Base-by-base conservation (phyloP, 2,113 vertebrate genomes). In the Strigops habroptila region DNA sequence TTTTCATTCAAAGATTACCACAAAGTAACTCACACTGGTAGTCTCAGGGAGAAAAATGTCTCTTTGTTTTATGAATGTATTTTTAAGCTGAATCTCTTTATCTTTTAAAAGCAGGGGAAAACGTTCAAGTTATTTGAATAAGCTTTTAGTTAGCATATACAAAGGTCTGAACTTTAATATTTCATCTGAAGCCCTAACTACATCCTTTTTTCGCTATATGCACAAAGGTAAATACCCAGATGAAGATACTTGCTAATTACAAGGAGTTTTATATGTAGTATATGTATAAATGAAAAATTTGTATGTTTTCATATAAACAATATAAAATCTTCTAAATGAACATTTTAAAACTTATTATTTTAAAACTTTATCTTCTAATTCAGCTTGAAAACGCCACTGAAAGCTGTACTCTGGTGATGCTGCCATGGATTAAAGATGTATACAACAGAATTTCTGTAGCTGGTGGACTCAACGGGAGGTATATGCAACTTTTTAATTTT, bases 1-100 rank as follows among this genome's bases (percentile, higher is more conserved):
- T 96, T 96, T 95, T 96, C 92, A 96, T 95, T 97, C 94, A 95
- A 96, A 95, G 96, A 96, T 97, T 96, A 96, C 95, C 96, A 97
- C 89, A 71, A 82, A 91, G 68, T 93, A 96, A 93, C 52, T 94
- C 69, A 86, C 88, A 96, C 85, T 96, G 96, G 96, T 97, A 97
- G 96, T 96, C 97, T 97, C 97, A 97, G 97, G 97, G 95, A 97
- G 93, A 96, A 95, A 81, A 86, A 30, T 78, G 93, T 96, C 82
- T 88, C 75, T 95, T 97, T 96, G 79, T 97, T 97, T 97, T 96
- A 96, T 97, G 96, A 97, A 97, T 97, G 97, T 97, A 97, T 96
- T 97, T 97, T 96, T 93, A 95, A 97, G 88, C 91, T 91, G 87
- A 97, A 94, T 87, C 85, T 97, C 88, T 94, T 95, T 96, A 53